Percentiles rank a stretch among this genome's conserved stretches.
These are phyloP conservation scores for Digitonthophagus gazella DNA, from an alignment of 2,888 invertebrate species.

Conservation along the genomic window DNA sequence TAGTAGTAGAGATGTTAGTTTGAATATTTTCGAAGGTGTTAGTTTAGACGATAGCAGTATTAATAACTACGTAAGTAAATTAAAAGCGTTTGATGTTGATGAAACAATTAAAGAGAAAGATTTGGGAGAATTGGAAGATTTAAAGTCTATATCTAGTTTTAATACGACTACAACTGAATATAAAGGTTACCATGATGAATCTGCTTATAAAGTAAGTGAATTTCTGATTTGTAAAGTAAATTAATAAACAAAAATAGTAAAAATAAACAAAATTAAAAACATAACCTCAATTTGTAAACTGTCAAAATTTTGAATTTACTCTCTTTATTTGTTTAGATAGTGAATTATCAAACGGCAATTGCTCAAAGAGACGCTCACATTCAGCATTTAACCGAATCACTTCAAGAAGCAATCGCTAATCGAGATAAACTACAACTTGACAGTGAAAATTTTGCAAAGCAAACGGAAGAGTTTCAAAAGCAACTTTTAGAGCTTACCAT, in stretches of 20 bases:
- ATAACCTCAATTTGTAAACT: slow-evolving; percentile 1
- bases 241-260: slow-evolving; percentile 18
- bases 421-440: slow-evolving; percentile 62
- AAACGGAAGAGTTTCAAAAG: slow-evolving; percentile 57
- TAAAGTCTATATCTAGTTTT: slow-evolving; percentile 56
- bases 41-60: slow-evolving; percentile 47
- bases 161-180: slow-evolving; percentile 68
- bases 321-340: slow-evolving; percentile 58
- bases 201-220: slow-evolving; percentile 62
- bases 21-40: slow-evolving; percentile 47
- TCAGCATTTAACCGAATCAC: slow-evolving; percentile 67
- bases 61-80: slow-evolving; percentile 36
- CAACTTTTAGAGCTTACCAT: slow-evolving; percentile 53
- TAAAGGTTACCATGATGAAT: slow-evolving; percentile 69
- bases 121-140: slow-evolving; percentile 50
- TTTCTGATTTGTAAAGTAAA: slow-evolving; percentile 32
- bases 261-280: background rate
- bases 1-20: slow-evolving; percentile 43
- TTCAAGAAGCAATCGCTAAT: slow-evolving; percentile 64
- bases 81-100: slow-evolving; percentile 22
- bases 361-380: slow-evolving; percentile 69
- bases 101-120: slow-evolving; percentile 27
- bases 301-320: no score
- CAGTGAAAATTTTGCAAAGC: slow-evolving; percentile 60
- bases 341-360: slow-evolving; percentile 71